Evolutionary conservation across 2,113 vertebrate species (phyloP), one percentile per base, ranked within the genome.

Genomic region (Engystomops pustulosus): DNA sequence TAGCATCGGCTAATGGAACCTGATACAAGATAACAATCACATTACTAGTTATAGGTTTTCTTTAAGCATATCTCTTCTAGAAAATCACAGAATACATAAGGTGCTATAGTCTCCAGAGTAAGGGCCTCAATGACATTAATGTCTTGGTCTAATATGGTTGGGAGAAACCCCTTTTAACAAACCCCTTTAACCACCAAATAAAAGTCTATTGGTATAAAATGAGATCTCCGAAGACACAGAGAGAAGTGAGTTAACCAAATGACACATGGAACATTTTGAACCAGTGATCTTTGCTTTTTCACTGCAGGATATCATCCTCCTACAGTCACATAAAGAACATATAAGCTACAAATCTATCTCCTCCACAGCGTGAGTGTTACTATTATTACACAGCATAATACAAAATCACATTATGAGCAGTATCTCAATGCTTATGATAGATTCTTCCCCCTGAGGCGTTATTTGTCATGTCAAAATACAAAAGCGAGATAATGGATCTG

Each of bases 401-500:
- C 70, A 76, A 77, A 76, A 67, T 83, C 34, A 36, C 68, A 76
- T 83, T 76, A 76, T 38, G 23, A 84, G 45, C 47, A 4, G 51
- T 45, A 58, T 69, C 67, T 84, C 45, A 7, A 69, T 69, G 47
- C n/a, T 20, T 53, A 53, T 67, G 74, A 84, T 53, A 49, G 58
- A 77, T 41, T 77, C 44, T 67, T 76, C 9, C 10, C 32, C 82
- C 58, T 36, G 60, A 78, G 62, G 82, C 14, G 27, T 78, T 69
- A 62, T 68, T 78, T 44, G 45, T 78, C 58, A 65, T 78, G 58
- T 84, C 45, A 69, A 45, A 84, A 84, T 55, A 69, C 32, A 78
- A 78, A 78, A 36, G 60, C 34, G 17, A 78, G 72, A 84, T 84
- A 84, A 84, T 51, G 45, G 71, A 84, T 77, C 76, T 77, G 49